Evolutionary conservation across 2,888 invertebrate genomes (phyloP), one percentile per base, ranked within the genome.

Genomic region (Ditylenchus weischeri): DNA sequence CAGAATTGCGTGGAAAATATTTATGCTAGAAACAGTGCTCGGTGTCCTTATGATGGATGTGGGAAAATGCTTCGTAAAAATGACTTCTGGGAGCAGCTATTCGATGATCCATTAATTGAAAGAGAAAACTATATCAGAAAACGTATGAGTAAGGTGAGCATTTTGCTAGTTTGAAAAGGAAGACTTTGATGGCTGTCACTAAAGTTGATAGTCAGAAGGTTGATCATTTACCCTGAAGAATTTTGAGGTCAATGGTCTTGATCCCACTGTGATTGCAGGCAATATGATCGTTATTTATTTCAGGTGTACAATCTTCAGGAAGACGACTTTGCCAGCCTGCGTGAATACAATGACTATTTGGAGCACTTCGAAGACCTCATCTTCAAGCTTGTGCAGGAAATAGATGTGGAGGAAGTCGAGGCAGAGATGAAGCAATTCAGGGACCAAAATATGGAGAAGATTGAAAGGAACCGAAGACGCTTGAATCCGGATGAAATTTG

Each of bases 41-140:
- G 90, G 0, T 99, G 98, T 82, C 93, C 93, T 0, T 92, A 93
- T 83, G 64, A 77, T 51, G 70, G 75, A 10, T 81, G 81, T 61
- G 89, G 89, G 82, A 90, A 91, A 21, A 90, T 92, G 0, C 85
- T 98, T 29, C 87, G 93, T 1, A 87, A 93, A 76, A 90, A 89
- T 79, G 92, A 92, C 83, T 99, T 92, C 83, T 88, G 96, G 64
- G 89, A 93, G 7, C 96, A 98, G 83, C 86, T 94, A 21, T 98
- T 96, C 83, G 96, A 98, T 86, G 95, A 99, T 86, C 88, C 95
- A 0, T 88, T 88, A 86, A 91, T 99, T 0, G 98, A 99, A 84
- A 95, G 95, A 84, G 98, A 99, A 87, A 90, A 95, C 11, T 93
- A 95, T 81, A 93, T 96, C 71, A 87, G 98, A 43, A 90, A 90